These are phyloP conservation scores for Puffinus mauretanicus DNA, from an alignment of 2,113 vertebrate species.

Conservation along the genomic window DNA sequence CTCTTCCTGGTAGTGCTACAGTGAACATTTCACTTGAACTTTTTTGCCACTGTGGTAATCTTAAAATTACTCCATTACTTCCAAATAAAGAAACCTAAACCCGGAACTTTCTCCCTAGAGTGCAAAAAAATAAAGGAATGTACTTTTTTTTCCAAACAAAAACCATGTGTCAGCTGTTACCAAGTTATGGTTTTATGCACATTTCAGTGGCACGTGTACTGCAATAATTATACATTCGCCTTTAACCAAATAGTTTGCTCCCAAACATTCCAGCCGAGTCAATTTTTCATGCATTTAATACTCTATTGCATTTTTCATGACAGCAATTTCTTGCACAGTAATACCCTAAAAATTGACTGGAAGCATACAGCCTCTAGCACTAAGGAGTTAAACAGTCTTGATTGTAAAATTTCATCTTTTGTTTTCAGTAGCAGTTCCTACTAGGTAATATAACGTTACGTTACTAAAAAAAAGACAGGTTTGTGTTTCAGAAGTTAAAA, in stretches of 20 bases:
- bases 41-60: not conserved
- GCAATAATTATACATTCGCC: not conserved
- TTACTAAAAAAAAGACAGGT: not conserved
- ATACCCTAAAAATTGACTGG: not conserved
- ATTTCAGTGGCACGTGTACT: not conserved
- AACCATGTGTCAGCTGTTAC: not conserved
- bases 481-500: not conserved
- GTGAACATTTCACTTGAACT: not conserved
- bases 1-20: not conserved
- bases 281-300: not conserved
- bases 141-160: not conserved
- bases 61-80: not conserved
- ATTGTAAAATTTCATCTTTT: not conserved
- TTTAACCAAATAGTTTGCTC: not conserved
- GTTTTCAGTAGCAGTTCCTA: not conserved
- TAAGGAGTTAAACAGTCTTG: not conserved
- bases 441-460: not conserved
- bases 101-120: not conserved
- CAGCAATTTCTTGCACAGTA: not conserved
- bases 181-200: not conserved
- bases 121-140: not conserved
- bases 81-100: constrained; percentile 25
- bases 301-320: not conserved
- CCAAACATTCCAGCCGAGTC: not conserved
- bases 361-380: not conserved